Conservation (phyloP, 1,140 invertebrate genomes). For the Plectus sambesii region DNA sequence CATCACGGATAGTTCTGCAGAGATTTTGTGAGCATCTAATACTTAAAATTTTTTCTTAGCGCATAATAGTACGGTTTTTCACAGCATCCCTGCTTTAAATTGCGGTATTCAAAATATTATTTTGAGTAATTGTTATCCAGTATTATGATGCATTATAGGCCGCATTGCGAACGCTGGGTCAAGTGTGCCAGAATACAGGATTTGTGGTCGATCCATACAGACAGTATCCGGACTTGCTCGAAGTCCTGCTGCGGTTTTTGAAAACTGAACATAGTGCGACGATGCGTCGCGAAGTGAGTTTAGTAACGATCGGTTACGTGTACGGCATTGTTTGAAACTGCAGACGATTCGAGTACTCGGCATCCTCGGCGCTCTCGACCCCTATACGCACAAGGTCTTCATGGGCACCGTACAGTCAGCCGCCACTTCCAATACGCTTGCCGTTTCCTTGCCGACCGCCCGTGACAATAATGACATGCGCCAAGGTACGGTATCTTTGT, state of each 20-base stretch:
- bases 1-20: too few species aligned
- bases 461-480: background rate
- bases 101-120: too few species aligned
- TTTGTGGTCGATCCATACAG: slow-evolving; percentile 78
- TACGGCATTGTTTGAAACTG: too few species aligned
- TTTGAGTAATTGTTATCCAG: slow-evolving; percentile 1
- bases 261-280: slow-evolving; percentile 38
- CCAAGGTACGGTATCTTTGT: background rate
- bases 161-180: slow-evolving; percentile 83
- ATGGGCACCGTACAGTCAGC: slow-evolving; percentile 35
- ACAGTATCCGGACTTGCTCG: slow-evolving; percentile 79
- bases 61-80: too few species aligned
- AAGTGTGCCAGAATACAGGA: slow-evolving; percentile 89
- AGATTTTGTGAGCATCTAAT: too few species aligned
- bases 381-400: slow-evolving; percentile 84
- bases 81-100: background rate
- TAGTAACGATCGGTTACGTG: too few species aligned
- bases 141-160: slow-evolving; percentile 40
- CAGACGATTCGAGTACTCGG: slow-evolving; percentile 79
- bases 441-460: slow-evolving; percentile 22
- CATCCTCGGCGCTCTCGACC: slow-evolving; percentile 73
- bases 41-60: too few species aligned
- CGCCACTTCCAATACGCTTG: slow-evolving; percentile 27
- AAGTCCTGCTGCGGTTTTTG: slow-evolving; percentile 83
- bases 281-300: slow-evolving; percentile 29